Evolutionary conservation across 2,113 vertebrate species (phyloP).

Genomic region (Ondatra zibethicus): DNA sequence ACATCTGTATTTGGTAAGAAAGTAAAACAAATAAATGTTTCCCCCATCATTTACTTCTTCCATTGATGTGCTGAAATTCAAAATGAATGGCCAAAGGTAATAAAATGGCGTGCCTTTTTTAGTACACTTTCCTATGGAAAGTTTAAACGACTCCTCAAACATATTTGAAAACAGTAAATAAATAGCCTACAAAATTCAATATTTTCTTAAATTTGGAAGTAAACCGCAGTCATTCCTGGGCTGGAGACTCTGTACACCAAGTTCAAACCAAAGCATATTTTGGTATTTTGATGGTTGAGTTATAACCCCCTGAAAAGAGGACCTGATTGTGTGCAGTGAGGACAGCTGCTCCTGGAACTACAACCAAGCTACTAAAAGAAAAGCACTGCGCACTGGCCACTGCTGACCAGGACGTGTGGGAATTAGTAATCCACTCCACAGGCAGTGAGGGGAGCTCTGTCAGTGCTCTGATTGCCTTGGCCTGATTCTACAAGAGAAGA

Average conservation of each 20-base stretch:
- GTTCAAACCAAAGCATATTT: slow-evolving; percentile 77
- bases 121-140: slow-evolving; percentile 77
- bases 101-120: slow-evolving; percentile 63
- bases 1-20: slow-evolving; percentile 78
- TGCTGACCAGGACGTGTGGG: slow-evolving; percentile 70
- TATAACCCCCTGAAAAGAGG: slow-evolving; percentile 74
- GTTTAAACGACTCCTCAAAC: slow-evolving; percentile 70
- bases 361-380: slow-evolving; percentile 82
- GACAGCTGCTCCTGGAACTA: slow-evolving; percentile 78
- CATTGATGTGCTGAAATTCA: slow-evolving; percentile 51
- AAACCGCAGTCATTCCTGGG: slow-evolving; percentile 72
- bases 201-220: slow-evolving; percentile 73
- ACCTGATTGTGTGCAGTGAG: slow-evolving; percentile 78
- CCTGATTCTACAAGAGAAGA: slow-evolving; percentile 34
- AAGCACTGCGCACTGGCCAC: slow-evolving; percentile 79
- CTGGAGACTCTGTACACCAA: slow-evolving; percentile 66
- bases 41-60: slow-evolving; percentile 47
- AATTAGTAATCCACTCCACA: slow-evolving; percentile 55
- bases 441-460: neutral
- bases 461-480: slow-evolving; percentile 53
- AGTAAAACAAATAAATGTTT: slow-evolving; percentile 67
- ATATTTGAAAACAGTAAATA: slow-evolving; percentile 78
- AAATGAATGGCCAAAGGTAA: slow-evolving; percentile 68
- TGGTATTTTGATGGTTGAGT: slow-evolving; percentile 79
- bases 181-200: slow-evolving; percentile 75